These are phyloP conservation scores for Neomorphus geoffroyi DNA, from an alignment of 2,797 vertebrate genomes.

Conservation along the genomic window DNA sequence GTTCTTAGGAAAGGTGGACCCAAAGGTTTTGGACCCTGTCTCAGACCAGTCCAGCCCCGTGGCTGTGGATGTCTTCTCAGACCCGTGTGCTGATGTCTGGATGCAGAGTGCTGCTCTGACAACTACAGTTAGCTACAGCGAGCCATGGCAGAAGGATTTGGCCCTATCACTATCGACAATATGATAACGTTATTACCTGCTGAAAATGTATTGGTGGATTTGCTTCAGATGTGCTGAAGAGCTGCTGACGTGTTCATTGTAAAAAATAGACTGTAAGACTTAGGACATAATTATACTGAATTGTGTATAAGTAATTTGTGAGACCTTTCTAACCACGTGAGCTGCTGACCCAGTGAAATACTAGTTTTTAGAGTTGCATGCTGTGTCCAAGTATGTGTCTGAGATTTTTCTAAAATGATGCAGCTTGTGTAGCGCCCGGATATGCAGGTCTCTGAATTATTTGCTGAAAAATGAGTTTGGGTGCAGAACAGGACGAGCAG, in stretches of 20 bases:
- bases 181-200: fast-evolving
- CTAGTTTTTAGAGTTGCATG: background rate
- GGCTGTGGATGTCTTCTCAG: background rate
- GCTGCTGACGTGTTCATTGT: background rate
- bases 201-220: background rate
- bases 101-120: background rate
- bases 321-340: background rate
- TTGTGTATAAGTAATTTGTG: background rate
- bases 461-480: background rate
- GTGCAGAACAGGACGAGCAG: background rate
- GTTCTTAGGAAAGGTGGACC: background rate
- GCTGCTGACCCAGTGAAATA: background rate
- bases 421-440: background rate
- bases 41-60: background rate
- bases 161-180: fast-evolving
- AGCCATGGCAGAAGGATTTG: background rate
- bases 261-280: background rate
- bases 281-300: background rate
- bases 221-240: background rate
- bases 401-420: background rate
- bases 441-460: background rate
- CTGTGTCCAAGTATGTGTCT: background rate
- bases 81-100: background rate
- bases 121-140: fast-evolving
- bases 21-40: background rate